Evolutionary conservation across 1,140 invertebrate species (phyloP), one percentile per base, ranked within the genome.

Genomic region (Saccostrea echinata): DNA sequence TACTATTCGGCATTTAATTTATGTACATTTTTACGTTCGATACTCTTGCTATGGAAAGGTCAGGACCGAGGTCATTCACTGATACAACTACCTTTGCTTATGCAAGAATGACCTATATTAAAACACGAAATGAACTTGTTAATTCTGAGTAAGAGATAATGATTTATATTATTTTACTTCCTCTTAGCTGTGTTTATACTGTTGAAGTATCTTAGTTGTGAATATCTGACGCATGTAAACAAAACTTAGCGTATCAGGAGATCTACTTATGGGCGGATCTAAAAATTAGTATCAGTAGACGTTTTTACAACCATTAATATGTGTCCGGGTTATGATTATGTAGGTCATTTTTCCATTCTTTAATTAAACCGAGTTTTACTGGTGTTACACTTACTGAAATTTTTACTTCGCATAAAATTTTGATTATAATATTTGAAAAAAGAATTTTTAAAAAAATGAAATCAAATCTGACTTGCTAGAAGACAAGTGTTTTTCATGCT

Each of bases 21-120:
- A 64, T 64, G 57, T 64, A 64, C 68, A 76, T 33, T 71, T 30
- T 30, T 30, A 76, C 68, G 68, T 76, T 76, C 68, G 68, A 76
- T 76, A 76, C 68, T 76, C 68, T 30, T 76, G 68, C 68, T 76
- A 13, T 76, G 27, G 68, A 16, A 76, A 76, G 68, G 68, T 76
- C 68, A 13, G 16, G 16, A 3, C 24, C 68, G 24, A 33, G 68
- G 68, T 76, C 68, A 76, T 76, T 76, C 27, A 76, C 24, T 27
- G 68, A 76, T 33, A 76, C 27, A 33, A 76, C 68, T n/a, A 76
- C 68, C 68, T 76, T 30, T 33, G 30, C 68, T 76, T 76, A 30
- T 76, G 30, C 16, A 30, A 30, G 27, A 76, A 16, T 33, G 30
- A 71, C 24, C 68, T 76, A 33, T 30, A 61, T 61, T n/a, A 61